Base-by-base conservation (phyloP, 2,797 vertebrate genomes). In the Urophycis tenuis region DNA sequence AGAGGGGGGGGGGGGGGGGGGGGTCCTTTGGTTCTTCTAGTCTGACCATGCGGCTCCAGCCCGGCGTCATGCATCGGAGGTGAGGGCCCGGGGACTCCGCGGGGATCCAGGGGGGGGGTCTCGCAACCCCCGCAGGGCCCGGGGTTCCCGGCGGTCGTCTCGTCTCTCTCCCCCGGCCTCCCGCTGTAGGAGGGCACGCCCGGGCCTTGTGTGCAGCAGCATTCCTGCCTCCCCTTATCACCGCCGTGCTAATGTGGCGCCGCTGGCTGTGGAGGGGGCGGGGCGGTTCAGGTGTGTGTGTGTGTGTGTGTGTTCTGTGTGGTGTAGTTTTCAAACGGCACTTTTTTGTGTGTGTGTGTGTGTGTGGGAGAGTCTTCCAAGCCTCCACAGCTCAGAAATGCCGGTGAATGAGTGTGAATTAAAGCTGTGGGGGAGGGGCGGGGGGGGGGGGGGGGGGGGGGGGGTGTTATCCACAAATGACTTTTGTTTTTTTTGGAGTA, bases 401-500 rank as follows among this genome's bases (percentile, higher is more conserved):
- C 67, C 1, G 45, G 70, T 77, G 82, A 77, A 75, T 77, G 81
- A 80, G 81, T 85, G 81, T 77, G 76, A 88, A 88, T 89, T 88
- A 88, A 89, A 85, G 81, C 36, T 32, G 73, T 70, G 70, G 75
- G 73, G 49, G 39, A 17, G 60, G 31, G 73, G n/a, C 33, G 36
- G 75, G 39, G n/a, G 69, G 31, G 7, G 35, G 67, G 19, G n/a
- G 69, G 31, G 7, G 35, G 67, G 19, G 74, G 11, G n/a, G 71
- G 22, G 15, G 35, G 78, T 76, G 85, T 81, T 77, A 83, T 83
- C 86, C 91, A 87, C 86, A 92, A 82, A 85, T 85, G 81, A 89
- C 83, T 15, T 69, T 83, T 84, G 85, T 87, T 77, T 87, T 91
- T 88, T 87, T 91, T 88, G n/a, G n/a, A n/a, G n/a, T n/a, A n/a